Evolutionary conservation across 2,888 invertebrate genomes (phyloP).

Genomic region (Conus canariensis): DNA sequence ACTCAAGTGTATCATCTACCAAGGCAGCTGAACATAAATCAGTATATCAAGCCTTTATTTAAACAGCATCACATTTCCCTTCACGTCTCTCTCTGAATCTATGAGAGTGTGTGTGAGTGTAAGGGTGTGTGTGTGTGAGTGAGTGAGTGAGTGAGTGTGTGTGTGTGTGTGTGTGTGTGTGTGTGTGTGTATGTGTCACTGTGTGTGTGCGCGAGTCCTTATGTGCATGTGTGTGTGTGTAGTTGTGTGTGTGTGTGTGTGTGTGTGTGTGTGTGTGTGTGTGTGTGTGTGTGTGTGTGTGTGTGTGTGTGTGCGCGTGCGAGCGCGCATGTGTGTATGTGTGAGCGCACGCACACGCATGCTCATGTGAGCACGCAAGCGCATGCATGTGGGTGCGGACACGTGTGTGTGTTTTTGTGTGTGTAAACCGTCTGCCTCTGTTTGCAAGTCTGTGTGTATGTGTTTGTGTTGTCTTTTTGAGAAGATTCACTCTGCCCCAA

Average conservation of each 20-base stretch:
- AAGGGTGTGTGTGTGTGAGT: background rate
- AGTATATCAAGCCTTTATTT: no score
- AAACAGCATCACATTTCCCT: no score
- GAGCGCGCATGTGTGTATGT: background rate
- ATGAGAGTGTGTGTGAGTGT: background rate
- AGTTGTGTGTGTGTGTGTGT: background rate
- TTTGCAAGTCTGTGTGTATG: background rate
- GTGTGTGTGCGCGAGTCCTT: background rate
- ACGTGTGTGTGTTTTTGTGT: background rate
- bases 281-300: background rate
- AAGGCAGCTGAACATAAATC: no score
- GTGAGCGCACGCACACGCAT: background rate
- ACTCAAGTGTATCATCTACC: no score
- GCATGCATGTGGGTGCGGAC: background rate
- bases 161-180: conserved; percentile 10
- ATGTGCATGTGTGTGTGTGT: background rate
- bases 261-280: background rate
- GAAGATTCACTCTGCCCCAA: no score
- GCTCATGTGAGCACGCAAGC: background rate
- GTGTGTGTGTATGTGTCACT: background rate
- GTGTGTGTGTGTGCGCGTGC: background rate
- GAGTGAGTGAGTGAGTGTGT: background rate
- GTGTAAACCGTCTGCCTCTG: background rate
- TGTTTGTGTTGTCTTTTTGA: no score
- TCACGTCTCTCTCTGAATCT: no score